These are phyloP conservation scores for Asbolus verrucosus DNA, from an alignment of 1,140 invertebrate genomes.

Conservation along the genomic window DNA sequence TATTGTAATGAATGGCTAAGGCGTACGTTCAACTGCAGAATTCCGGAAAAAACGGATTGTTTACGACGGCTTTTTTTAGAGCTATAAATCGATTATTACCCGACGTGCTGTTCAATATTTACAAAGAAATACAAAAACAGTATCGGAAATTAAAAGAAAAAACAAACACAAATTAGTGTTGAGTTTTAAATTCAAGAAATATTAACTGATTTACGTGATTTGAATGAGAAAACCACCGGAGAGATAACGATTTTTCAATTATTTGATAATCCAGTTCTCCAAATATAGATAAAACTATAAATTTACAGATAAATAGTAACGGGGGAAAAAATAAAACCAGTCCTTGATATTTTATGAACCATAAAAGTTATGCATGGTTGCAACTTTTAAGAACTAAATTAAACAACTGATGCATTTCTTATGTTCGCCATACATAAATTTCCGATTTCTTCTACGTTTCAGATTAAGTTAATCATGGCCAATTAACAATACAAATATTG, in stretches of 20 bases:
- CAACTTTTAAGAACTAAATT: slow-evolving; percentile 45
- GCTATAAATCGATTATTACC: background rate
- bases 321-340: slow-evolving; percentile 44
- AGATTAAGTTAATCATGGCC: slow-evolving; percentile 4
- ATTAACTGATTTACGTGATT: background rate
- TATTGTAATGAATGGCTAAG: background rate
- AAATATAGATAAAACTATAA: slow-evolving; percentile 12
- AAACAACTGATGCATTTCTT: slow-evolving; percentile 45
- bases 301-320: slow-evolving; percentile 3
- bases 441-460: slow-evolving; percentile 23
- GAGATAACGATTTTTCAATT: background rate
- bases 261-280: background rate
- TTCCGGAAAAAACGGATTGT: too few relatives aligned
- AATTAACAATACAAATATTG: background rate
- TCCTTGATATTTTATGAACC: slow-evolving; percentile 49
- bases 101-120: too few relatives aligned
- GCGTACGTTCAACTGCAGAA: background rate
- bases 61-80: background rate
- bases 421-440: slow-evolving; percentile 39
- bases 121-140: too few relatives aligned
- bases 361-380: slow-evolving; percentile 47
- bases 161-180: too few relatives aligned
- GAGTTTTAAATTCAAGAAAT: too few relatives aligned
- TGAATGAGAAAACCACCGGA: background rate
- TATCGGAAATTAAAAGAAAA: too few relatives aligned